Percentiles rank a stretch among this genome's conserved stretches.
phyloP scores from a whole-genome alignment of 2,888 invertebrate species.

The Caenorhabditis macrosperma region DNA sequence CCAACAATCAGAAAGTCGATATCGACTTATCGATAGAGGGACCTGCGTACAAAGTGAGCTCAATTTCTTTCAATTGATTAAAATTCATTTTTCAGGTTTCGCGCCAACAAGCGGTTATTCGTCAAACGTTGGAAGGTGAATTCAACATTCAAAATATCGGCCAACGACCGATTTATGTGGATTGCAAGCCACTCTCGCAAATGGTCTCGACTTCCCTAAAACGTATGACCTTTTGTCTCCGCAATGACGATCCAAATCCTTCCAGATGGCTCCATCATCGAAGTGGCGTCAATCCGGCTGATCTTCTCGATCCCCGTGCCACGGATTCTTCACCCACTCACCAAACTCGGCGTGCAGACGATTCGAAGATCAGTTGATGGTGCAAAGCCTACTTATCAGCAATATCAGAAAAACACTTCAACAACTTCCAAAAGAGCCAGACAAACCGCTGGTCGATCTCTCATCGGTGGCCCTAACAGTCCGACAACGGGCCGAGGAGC shows the following conservation, averaged over 20 bases:
- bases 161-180: constrained; percentile 52
- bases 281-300: constrained; percentile 81
- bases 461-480: not conserved
- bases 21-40: constrained; percentile 76
- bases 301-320: constrained; percentile 56
- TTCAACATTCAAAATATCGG: constrained; percentile 56
- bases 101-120: constrained; percentile 63
- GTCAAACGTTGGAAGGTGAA: constrained; percentile 3
- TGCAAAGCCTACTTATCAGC: not conserved
- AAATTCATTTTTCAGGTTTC: constrained; percentile 56
- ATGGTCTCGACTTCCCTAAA: constrained; percentile 22
- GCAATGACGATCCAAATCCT: not conserved
- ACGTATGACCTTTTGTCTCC: not conserved
- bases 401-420: not conserved
- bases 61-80: not conserved
- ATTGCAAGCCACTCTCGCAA: constrained; percentile 44
- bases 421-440: not conserved
- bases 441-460: not conserved
- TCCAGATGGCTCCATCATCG: constrained; percentile 92
- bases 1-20: constrained; percentile 64
- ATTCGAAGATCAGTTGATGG: not conserved
- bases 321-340: constrained; percentile 37
- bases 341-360: not conserved
- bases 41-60: constrained; percentile 43
- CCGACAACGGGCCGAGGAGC: not conserved